Evolutionary conservation across 1,140 invertebrate species (phyloP), one percentile per base, ranked within the genome.

Genomic region (Tribolium castaneum): DNA sequence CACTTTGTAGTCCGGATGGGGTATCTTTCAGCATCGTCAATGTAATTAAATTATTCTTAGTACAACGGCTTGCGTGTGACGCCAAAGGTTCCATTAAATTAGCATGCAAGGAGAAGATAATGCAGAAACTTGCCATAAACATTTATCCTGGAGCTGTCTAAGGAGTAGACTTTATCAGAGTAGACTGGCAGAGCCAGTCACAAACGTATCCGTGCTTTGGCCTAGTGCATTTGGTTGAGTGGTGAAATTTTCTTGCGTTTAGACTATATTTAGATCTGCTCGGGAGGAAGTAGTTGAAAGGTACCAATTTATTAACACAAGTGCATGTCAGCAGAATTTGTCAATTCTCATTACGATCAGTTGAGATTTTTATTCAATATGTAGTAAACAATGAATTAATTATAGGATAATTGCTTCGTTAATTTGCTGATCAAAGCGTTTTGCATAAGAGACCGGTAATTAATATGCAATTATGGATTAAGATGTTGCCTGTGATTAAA

Each of bases 41-140:
- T n/a, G 13, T 73, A 73, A 73, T 51, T 73, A 73, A 73, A 73
- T 73, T 52, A 73, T 73, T 51, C 50, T 12, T 52, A 73, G 52
- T 54, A 73, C 49, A 54, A 52, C 52, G 34, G 49, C 49, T n/a
- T 73, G 71, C 71, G 71, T 73, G 71, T 34, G 71, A 73, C 71
- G 71, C 71, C 71, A 73, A 73, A 73, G 52, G 45, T 35, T 34
- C 71, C 45, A 73, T 73, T 73, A 73, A 73, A 73, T 73, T 73
- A 73, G 52, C 71, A 73, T 72, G 45, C 50, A 52, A 25, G 14
- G 16, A 66, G 35, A 66, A 35, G 54, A 59, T 59, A 59, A 30
- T 66, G 59, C 56, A 62, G 16, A 62, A 54, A 62, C 56, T 9
- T 66, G 59, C 59, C 59, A 66, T 66, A 66, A 66, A 66, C 59